Percentiles rank a stretch among this genome's conserved stretches.
Conservation (phyloP, 1,140 invertebrate genomes). For the Cataglyphis hispanica region DNA sequence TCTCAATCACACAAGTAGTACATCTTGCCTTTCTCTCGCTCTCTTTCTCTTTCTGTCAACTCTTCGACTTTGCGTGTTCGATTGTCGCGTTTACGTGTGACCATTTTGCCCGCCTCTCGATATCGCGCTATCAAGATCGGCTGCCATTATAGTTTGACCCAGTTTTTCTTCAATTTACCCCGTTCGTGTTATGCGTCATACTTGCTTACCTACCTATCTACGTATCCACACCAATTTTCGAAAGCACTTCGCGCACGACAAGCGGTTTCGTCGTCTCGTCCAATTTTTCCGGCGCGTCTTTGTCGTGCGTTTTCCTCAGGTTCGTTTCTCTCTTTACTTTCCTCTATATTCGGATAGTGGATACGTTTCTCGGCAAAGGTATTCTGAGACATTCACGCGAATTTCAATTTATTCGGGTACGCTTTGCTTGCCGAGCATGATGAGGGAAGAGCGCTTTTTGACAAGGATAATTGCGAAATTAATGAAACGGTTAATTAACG, state of each 20-base stretch:
- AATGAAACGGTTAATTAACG: no score
- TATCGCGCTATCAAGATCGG: constrained; percentile 38
- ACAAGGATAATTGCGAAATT: constrained; percentile 33
- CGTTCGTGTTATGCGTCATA: constrained; percentile 23
- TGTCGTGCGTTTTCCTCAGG: not conserved
- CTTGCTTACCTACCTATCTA: constrained; percentile 1
- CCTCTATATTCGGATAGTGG: not conserved
- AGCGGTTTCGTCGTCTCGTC: constrained; percentile 22
- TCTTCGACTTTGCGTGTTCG: not conserved
- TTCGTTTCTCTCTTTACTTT: not conserved
- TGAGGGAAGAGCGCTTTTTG: constrained; percentile 14
- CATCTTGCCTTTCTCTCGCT: not conserved
- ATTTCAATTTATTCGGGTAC: constrained; percentile 62
- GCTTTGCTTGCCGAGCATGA: not conserved
- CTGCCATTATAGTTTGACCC: constrained; percentile 71
- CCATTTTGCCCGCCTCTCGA: not conserved
- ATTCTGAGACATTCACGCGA: constrained; percentile 37
- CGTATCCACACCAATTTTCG: constrained; percentile 16
- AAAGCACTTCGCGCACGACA: constrained; percentile 30
- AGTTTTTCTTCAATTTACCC: constrained; percentile 73
- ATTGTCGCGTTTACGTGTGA: constrained; percentile 43
- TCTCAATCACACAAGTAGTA: constrained; percentile 3
- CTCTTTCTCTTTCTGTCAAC: no score
- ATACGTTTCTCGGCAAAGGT: constrained; percentile 18
- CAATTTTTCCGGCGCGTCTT: constrained; percentile 42